Conservation (phyloP, 2,113 vertebrate genomes). For the Lampris megalopsis region DNA sequence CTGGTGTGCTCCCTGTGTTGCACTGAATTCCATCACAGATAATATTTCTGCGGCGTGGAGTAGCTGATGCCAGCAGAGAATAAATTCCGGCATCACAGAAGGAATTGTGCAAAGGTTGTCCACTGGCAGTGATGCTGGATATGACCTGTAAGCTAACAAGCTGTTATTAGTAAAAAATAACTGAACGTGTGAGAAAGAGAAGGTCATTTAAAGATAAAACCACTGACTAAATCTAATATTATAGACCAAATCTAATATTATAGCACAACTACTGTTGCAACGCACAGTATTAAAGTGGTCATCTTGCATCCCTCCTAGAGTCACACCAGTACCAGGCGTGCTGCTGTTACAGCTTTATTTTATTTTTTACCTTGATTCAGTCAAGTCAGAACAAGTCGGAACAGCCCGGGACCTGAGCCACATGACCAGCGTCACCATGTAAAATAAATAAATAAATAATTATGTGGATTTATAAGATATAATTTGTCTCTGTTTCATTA, state of each 20-base stretch:
- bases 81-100: background rate
- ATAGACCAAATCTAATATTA: too few species aligned
- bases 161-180: background rate
- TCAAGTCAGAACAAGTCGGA: too few species aligned
- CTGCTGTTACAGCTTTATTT: background rate
- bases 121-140: background rate
- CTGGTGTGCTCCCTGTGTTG: slow-evolving; percentile 33
- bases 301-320: background rate
- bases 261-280: background rate
- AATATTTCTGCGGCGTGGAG: slow-evolving; percentile 13
- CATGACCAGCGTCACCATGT: too few species aligned
- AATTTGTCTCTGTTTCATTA: too few species aligned
- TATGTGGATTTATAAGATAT: too few species aligned
- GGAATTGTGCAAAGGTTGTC: slow-evolving; percentile 5
- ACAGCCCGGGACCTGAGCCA: too few species aligned
- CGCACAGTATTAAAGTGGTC: background rate
- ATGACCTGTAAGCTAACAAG: background rate
- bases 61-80: background rate
- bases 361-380: background rate
- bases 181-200: too few species aligned
- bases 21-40: slow-evolving; percentile 38
- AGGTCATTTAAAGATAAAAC: too few species aligned
- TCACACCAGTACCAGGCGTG: background rate
- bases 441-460: too few species aligned
- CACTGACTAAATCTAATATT: too few species aligned